Evolutionary conservation across 1,140 invertebrate genomes (phyloP).

Genomic region (Cyclina sinensis): DNA sequence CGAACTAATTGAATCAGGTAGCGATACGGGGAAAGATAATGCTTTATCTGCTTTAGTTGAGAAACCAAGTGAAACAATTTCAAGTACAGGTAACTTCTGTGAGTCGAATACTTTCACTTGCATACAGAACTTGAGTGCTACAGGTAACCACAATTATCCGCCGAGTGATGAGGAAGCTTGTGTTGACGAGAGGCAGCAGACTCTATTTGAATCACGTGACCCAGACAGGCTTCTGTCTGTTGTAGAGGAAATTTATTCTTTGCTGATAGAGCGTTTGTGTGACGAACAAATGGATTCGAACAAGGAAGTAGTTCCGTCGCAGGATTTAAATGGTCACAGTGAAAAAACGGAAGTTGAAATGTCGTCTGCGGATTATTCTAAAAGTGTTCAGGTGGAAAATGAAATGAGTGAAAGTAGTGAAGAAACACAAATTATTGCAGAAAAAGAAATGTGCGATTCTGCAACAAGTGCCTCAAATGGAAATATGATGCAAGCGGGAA

Average conservation of each 20-base stretch:
- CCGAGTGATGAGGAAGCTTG: constrained; percentile 46
- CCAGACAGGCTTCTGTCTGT: constrained; percentile 56
- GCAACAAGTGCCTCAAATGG: not conserved
- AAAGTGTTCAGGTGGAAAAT: constrained; percentile 13
- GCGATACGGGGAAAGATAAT: not conserved
- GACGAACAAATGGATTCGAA: constrained; percentile 36
- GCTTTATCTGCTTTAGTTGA: not conserved
- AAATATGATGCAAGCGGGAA: not conserved
- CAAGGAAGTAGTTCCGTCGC: constrained; percentile 46
- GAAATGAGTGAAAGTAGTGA: constrained; percentile 22
- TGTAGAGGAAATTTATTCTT: constrained; percentile 48
- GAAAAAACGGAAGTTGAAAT: constrained; percentile 2
- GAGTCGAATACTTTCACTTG: not conserved
- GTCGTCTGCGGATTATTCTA: not conserved
- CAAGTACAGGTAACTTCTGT: not conserved
- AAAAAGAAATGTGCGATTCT: not conserved
- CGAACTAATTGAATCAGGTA: constrained; percentile 25
- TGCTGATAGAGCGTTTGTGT: constrained; percentile 49
- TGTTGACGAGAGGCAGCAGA: constrained; percentile 42
- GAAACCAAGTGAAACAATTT: constrained; percentile 8
- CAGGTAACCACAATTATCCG: constrained; percentile 52
- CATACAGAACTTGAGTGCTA: not conserved
- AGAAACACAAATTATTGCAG: not conserved
- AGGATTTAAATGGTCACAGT: constrained; percentile 14
- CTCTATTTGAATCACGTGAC: constrained; percentile 63